Evolutionary conservation across 2,888 invertebrate genomes (phyloP).

Genomic region (Pasiphila rectangulata): DNA sequence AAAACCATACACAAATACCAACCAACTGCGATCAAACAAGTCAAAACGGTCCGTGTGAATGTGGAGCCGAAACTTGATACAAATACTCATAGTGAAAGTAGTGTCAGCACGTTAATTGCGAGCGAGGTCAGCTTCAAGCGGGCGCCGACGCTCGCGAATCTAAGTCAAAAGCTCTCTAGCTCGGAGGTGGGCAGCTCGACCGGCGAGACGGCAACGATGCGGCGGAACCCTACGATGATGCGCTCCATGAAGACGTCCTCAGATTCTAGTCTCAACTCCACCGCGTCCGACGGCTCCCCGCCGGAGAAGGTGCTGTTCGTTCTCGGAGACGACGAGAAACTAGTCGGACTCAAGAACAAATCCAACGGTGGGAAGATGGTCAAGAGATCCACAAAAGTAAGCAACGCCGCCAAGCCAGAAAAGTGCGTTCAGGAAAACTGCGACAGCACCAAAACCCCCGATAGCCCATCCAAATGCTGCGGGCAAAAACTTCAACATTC

Average conservation of each 20-base stretch:
- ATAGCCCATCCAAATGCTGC: slow-evolving; percentile 71
- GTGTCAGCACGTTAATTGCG: slow-evolving; percentile 55
- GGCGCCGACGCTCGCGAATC: slow-evolving; percentile 59
- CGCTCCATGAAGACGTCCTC: slow-evolving; percentile 53
- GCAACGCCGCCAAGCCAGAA: slow-evolving; percentile 41
- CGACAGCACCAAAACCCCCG: slow-evolving; percentile 43
- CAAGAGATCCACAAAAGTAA: slow-evolving; percentile 63
- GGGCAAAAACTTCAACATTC: slow-evolving; percentile 78
- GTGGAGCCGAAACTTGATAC: neutral
- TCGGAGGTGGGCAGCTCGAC: slow-evolving; percentile 45
- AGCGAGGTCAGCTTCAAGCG: slow-evolving; percentile 59
- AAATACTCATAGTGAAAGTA: slow-evolving; percentile 59
- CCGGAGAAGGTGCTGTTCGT: slow-evolving; percentile 83
- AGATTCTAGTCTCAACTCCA: slow-evolving; percentile 63
- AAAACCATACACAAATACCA: slow-evolving; percentile 67
- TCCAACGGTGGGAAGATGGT: slow-evolving; percentile 65
- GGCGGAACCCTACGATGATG: slow-evolving; percentile 58
- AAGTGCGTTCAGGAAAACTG: slow-evolving; percentile 47
- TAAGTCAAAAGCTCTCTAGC: slow-evolving; percentile 66
- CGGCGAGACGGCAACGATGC: slow-evolving; percentile 42
- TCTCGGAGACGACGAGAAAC: slow-evolving; percentile 85
- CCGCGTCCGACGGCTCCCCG: slow-evolving; percentile 53
- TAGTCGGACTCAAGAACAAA: slow-evolving; percentile 83
- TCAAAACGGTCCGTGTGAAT: slow-evolving; percentile 50
- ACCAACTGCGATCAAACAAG: slow-evolving; percentile 58